Evolutionary conservation across 2,888 invertebrate genomes (phyloP).

Genomic region (Cantharis lateralis): DNA sequence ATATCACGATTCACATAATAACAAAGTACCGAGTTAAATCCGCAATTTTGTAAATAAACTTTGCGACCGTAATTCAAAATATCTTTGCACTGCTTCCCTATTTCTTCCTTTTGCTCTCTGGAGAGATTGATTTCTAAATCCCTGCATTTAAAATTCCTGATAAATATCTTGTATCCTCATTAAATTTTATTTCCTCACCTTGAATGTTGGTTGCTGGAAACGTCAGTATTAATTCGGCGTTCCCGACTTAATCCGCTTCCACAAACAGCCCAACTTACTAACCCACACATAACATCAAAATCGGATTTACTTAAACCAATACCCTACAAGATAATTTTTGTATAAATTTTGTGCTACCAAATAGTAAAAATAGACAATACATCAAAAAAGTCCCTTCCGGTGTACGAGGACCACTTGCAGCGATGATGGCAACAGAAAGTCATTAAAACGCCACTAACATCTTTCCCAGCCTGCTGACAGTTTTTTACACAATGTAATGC

Average conservation of each 20-base stretch:
- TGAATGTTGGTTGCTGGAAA: neutral
- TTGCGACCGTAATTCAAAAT: conserved; percentile 78
- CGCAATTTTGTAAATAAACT: conserved; percentile 61
- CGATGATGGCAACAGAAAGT: conserved; percentile 93
- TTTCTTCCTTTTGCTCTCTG: conserved; percentile 60
- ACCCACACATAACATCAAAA: conserved; percentile 75
- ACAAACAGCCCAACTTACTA: conserved; percentile 91
- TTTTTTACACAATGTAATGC: conserved; percentile 70
- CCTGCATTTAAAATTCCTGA: conserved; percentile 31
- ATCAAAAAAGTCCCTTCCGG: conserved; percentile 67
- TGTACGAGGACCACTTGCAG: conserved; percentile 73
- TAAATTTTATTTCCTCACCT: neutral
- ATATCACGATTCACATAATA: conserved; percentile 68
- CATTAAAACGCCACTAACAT: conserved; percentile 67
- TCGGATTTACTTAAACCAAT: conserved; percentile 65
- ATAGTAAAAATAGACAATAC: conserved; percentile 34
- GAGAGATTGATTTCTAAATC: conserved; percentile 50
- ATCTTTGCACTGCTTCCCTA: conserved; percentile 77
- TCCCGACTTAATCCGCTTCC: conserved; percentile 69
- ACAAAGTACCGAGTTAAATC: conserved; percentile 66
- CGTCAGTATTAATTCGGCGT: conserved; percentile 32
- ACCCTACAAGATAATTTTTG: conserved; percentile 51
- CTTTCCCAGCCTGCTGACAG: conserved; percentile 48
- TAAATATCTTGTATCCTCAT: neutral
- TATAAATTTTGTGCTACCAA: neutral